Evolutionary conservation across 2,113 vertebrate species (phyloP).

Genomic region (Podarcis raffonei): DNA sequence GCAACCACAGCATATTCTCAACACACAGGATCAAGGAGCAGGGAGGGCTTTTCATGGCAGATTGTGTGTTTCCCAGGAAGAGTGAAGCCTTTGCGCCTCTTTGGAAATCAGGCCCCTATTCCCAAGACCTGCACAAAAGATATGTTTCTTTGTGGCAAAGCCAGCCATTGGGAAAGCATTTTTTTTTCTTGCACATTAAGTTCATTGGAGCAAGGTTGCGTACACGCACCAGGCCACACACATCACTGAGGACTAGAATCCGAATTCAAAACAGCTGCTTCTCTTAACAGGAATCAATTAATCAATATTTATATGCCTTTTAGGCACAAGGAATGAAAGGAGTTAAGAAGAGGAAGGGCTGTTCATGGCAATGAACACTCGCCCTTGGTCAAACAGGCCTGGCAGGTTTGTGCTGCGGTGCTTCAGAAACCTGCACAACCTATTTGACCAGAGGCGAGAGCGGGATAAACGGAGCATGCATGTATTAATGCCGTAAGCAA

Average conservation of each 20-base stretch:
- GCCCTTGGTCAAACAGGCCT: background rate
- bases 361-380: background rate
- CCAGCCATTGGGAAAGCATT: background rate
- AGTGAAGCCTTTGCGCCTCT: background rate
- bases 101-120: background rate
- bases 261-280: background rate
- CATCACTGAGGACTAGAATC: background rate
- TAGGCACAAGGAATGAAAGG: background rate
- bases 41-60: background rate
- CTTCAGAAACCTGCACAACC: background rate
- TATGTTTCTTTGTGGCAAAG: background rate
- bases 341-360: background rate
- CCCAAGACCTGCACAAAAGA: background rate
- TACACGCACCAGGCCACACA: background rate
- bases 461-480: background rate
- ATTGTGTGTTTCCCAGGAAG: background rate
- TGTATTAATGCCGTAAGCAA: too few relatives aligned
- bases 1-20: background rate
- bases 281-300: rapidly evolving
- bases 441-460: background rate
- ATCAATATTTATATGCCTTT: background rate
- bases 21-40: background rate
- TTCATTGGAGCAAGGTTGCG: background rate
- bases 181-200: background rate
- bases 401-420: background rate